phyloP scores from a whole-genome alignment of 2,797 vertebrate genomes.

The Momotus momota region DNA sequence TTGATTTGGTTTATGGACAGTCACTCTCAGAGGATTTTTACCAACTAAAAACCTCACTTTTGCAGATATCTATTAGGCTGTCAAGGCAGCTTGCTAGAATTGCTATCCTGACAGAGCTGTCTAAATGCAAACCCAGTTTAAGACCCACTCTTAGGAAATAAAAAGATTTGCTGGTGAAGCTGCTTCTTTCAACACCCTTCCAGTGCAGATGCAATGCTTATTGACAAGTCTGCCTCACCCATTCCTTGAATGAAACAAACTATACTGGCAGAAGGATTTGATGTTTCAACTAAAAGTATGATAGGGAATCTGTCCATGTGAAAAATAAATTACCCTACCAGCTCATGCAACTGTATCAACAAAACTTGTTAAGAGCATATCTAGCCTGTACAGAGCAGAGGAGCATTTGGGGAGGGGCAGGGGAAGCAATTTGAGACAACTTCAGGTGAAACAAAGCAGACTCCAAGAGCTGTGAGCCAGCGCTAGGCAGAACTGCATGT shows the following conservation, averaged over 20 bases:
- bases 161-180: not conserved
- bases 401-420: not conserved
- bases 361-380: not conserved
- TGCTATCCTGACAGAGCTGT: not conserved
- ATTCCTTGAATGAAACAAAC: not conserved
- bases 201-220: not conserved
- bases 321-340: not conserved
- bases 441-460: constrained; percentile 52
- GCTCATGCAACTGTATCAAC: not conserved
- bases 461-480: not conserved
- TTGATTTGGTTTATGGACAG: not conserved
- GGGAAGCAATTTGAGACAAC: not conserved
- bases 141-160: not conserved
- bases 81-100: not conserved
- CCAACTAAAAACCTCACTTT: not conserved
- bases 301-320: not conserved
- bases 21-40: not conserved
- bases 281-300: not conserved
- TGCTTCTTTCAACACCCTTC: not conserved
- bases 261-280: not conserved
- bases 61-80: not conserved
- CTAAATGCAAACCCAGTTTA: constrained; percentile 10
- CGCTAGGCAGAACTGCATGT: not conserved
- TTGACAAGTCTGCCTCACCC: not conserved
- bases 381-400: not conserved